Evolutionary conservation across 2,113 vertebrate species (phyloP).

Genomic region (Menidia beryllina): DNA sequence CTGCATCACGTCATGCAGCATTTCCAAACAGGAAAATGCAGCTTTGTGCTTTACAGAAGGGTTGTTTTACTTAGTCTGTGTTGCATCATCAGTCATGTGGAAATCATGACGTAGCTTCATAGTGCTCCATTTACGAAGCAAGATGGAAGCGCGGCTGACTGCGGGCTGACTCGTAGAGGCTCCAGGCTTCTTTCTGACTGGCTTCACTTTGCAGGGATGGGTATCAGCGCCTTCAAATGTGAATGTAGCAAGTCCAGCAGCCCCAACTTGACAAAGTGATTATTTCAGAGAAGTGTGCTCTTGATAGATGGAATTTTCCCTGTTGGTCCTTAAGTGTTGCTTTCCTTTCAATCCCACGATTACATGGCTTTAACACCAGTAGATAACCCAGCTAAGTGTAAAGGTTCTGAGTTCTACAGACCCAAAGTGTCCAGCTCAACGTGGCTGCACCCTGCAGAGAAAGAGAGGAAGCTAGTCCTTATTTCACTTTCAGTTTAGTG

Average conservation of each 20-base stretch:
- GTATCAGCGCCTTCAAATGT: conserved; percentile 22
- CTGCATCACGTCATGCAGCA: conserved; percentile 25
- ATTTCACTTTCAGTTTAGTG: not conserved
- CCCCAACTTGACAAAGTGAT: conserved; percentile 14
- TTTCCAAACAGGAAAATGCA: conserved; percentile 8
- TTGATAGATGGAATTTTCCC: conserved; percentile 17
- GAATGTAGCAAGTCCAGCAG: conserved; percentile 9
- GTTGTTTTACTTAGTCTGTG: conserved; percentile 46
- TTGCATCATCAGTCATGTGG: conserved; percentile 69
- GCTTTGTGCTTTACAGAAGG: conserved; percentile 46
- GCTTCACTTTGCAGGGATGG: conserved; percentile 26
- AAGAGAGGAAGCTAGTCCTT: not conserved
- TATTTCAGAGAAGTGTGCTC: conserved; percentile 16
- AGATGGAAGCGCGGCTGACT: conserved; percentile 47
- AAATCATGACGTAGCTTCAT: conserved; percentile 47
- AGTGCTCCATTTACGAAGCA: conserved; percentile 48
- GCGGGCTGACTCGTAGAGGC: conserved; percentile 27
- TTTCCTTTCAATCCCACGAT: not conserved
- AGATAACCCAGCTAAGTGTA: conserved; percentile 3
- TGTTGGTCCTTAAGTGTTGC: not conserved
- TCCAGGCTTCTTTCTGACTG: conserved; percentile 31
- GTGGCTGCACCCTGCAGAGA: not conserved
- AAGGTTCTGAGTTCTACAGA: conserved; percentile 16
- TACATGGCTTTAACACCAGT: not conserved
- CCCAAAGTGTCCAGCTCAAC: not conserved